Conservation (phyloP, 2,113 vertebrate genomes). For the Apteryx mantelli region DNA sequence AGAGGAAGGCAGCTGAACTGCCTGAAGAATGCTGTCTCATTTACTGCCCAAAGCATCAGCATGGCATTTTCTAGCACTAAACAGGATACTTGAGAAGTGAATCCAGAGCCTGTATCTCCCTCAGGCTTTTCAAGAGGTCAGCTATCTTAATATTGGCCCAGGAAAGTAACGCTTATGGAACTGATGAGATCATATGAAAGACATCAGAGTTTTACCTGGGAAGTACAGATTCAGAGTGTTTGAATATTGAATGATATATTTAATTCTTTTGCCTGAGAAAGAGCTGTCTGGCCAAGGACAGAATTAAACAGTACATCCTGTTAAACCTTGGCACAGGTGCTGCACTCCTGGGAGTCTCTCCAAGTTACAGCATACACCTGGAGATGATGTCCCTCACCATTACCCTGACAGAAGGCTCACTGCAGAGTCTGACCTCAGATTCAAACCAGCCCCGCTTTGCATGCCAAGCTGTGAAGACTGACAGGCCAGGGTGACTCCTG, state of each 20-base stretch:
- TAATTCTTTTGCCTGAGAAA: not conserved
- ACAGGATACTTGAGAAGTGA: not conserved
- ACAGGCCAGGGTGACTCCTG: not conserved
- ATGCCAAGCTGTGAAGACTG: not conserved
- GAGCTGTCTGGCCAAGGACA: not conserved
- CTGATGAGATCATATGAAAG: not conserved
- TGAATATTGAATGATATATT: not conserved
- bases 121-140: not conserved
- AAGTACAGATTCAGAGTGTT: not conserved
- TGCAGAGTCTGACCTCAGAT: rapidly evolving
- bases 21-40: not conserved
- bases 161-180: not conserved
- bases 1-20: not conserved
- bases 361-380: not conserved
- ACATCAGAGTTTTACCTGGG: not conserved
- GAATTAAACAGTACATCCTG: not conserved
- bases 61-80: not conserved
- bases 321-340: not conserved
- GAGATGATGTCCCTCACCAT: not conserved
- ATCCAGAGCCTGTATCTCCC: not conserved
- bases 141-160: not conserved
- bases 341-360: not conserved
- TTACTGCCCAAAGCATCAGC: no score
- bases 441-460: not conserved
- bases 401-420: not conserved